Evolutionary conservation across 2,113 vertebrate genomes (phyloP).

Genomic region (Microcebus tavaratra): DNA sequence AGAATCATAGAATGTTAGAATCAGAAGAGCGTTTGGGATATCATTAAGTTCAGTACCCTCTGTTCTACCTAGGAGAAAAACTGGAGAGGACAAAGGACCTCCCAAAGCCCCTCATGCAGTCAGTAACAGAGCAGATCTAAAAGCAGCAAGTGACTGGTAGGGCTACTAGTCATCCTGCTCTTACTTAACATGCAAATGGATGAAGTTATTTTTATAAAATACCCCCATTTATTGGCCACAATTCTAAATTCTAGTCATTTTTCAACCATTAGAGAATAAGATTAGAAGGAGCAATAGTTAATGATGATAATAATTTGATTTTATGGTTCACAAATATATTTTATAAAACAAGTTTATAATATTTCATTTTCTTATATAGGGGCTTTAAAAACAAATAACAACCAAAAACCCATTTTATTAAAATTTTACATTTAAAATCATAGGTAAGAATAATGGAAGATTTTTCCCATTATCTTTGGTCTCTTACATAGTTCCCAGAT

Average conservation of each 20-base stretch:
- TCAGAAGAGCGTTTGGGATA: not conserved
- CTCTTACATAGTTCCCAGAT: not conserved
- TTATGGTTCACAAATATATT: not conserved
- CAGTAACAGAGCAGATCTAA: not conserved
- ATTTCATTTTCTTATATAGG: not conserved
- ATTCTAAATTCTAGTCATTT: not conserved
- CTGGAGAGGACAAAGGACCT: not conserved
- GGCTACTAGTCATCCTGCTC: not conserved
- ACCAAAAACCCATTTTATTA: not conserved
- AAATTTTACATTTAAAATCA: conserved; percentile 40
- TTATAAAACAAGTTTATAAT: not conserved
- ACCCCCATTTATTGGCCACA: not conserved
- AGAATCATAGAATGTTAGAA: not conserved
- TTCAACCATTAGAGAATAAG: not conserved
- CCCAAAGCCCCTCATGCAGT: not conserved
- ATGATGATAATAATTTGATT: not conserved
- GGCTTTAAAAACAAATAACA: not conserved
- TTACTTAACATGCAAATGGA: not conserved
- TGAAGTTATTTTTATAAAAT: not conserved
- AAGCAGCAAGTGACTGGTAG: not conserved
- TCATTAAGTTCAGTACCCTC: not conserved
- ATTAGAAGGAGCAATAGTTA: not conserved
- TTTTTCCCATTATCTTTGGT: conserved; percentile 31
- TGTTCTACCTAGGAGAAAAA: not conserved
- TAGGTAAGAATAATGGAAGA: not conserved